Evolutionary conservation across 2,113 vertebrate genomes (phyloP).

Genomic region (Hypocryptadius cinnamomeus): DNA sequence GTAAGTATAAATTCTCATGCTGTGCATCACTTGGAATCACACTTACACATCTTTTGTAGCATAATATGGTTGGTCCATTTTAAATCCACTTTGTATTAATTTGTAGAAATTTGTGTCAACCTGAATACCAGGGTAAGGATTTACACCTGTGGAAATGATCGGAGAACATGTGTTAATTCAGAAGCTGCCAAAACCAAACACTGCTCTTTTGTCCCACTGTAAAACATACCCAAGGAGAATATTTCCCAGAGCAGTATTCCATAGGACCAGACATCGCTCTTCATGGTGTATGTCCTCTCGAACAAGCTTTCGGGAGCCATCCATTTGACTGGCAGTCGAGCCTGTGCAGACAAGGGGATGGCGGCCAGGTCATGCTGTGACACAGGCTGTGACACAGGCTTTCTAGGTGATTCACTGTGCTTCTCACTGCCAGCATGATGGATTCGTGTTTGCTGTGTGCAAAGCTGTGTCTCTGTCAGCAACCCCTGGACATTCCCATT

Average conservation of each 20-base stretch:
- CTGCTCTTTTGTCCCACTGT: accelerated
- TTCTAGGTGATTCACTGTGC: not conserved
- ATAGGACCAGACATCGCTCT: conserved; percentile 96
- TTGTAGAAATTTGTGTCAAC: conserved; percentile 88
- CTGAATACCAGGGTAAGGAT: conserved; percentile 92
- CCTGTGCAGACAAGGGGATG: conserved; percentile 65
- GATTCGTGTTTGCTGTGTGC: not conserved
- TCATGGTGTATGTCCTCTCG: conserved; percentile 87
- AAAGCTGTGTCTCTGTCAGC: not conserved
- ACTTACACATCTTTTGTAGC: conserved; percentile 84
- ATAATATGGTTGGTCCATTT: conserved; percentile 93
- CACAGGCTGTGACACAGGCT: not conserved
- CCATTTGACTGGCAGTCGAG: conserved; percentile 94
- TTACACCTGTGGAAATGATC: conserved; percentile 75
- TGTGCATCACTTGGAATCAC: not conserved
- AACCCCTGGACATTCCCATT: not conserved
- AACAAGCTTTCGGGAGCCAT: conserved; percentile 98
- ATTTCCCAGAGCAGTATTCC: conserved; percentile 98
- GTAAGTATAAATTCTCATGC: not conserved
- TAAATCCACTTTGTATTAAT: conserved; percentile 87
- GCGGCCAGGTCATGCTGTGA: not conserved
- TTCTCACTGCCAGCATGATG: not conserved
- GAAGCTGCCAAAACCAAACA: not conserved
- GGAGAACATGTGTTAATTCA: not conserved
- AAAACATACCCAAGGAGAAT: conserved; percentile 87